These are phyloP conservation scores for Drosophila takahashii DNA, from an alignment of 1,140 invertebrate species.

Conservation along the genomic window DNA sequence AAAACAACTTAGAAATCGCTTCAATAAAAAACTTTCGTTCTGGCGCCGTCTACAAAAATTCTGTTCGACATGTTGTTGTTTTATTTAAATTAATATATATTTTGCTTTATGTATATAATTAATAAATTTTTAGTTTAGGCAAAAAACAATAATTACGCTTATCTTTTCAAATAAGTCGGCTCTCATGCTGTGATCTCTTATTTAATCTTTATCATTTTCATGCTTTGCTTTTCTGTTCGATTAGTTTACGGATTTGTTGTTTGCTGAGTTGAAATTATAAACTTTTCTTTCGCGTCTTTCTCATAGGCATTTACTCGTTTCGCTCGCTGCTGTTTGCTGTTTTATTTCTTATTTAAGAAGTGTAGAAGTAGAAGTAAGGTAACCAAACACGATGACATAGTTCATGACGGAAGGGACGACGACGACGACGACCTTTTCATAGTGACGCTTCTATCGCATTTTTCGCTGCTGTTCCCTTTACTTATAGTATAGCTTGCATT, in stretches of 20 bases:
- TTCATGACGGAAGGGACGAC: slow-evolving; percentile 77
- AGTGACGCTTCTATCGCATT: slow-evolving; percentile 53
- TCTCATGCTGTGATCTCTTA: slow-evolving; percentile 18
- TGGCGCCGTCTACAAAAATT: slow-evolving; percentile 48
- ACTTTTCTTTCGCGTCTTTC: slow-evolving; percentile 25
- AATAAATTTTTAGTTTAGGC: slow-evolving; percentile 76
- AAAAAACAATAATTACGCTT: slow-evolving; percentile 78
- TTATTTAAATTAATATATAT: slow-evolving; percentile 80
- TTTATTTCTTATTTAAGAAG: slow-evolving; percentile 76
- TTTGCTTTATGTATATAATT: slow-evolving; percentile 74
- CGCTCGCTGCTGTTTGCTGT: slow-evolving; percentile 44
- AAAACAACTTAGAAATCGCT: slow-evolving; percentile 59
- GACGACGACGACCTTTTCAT: slow-evolving; percentile 60
- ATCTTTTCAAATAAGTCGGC: slow-evolving; percentile 26
- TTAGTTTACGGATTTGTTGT: slow-evolving; percentile 43
- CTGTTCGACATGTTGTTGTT: slow-evolving; percentile 56
- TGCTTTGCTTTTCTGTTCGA: slow-evolving; percentile 44
- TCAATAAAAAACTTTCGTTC: slow-evolving; percentile 32
- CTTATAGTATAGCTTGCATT: slow-evolving; percentile 76
- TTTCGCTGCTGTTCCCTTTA: slow-evolving; percentile 55
- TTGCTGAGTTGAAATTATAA: slow-evolving; percentile 36
- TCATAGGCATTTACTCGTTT: slow-evolving; percentile 34
- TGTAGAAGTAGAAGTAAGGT: slow-evolving; percentile 50
- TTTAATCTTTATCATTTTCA: slow-evolving; percentile 33
- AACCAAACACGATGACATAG: slow-evolving; percentile 74